phyloP scores from a whole-genome alignment of 2,113 vertebrate species.

The Piaya cayana region DNA sequence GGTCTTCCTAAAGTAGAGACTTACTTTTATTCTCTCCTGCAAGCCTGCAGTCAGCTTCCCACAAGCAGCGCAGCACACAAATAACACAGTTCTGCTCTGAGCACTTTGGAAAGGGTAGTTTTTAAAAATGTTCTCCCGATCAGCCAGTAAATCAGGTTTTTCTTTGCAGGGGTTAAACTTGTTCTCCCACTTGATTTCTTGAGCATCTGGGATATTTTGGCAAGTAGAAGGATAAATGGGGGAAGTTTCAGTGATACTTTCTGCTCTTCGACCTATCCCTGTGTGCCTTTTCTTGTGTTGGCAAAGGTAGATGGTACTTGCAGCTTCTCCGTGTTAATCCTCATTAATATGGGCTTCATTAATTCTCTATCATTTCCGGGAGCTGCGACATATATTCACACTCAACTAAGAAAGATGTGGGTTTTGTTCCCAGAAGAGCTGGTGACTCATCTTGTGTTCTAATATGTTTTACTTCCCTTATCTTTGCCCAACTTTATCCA shows the following conservation, averaged over 20 bases:
- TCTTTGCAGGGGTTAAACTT: background rate
- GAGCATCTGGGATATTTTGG: background rate
- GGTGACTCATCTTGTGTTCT: slow-evolving; percentile 33
- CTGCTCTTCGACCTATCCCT: background rate
- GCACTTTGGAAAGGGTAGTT: background rate
- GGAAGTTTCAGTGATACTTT: background rate
- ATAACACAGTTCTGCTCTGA: background rate
- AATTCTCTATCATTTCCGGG: background rate
- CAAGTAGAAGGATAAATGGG: background rate
- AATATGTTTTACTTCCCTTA: background rate
- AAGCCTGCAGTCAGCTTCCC: fast-evolving
- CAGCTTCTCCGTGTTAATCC: background rate
- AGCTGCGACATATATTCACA: slow-evolving; percentile 16
- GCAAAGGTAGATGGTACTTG: background rate
- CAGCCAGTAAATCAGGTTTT: background rate
- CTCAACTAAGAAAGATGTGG: background rate
- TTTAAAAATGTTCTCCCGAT: background rate
- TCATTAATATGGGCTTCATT: slow-evolving; percentile 19
- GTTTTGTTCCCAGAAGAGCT: slow-evolving; percentile 12
- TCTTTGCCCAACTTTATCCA: slow-evolving; percentile 35
- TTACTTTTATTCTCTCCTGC: background rate
- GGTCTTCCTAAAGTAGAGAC: background rate
- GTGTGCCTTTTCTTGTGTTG: background rate
- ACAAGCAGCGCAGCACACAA: background rate
- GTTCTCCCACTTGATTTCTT: background rate